Evolutionary conservation across 1,140 invertebrate genomes (phyloP), one percentile per base, ranked within the genome.

Genomic region (Gryllus bimaculatus): DNA sequence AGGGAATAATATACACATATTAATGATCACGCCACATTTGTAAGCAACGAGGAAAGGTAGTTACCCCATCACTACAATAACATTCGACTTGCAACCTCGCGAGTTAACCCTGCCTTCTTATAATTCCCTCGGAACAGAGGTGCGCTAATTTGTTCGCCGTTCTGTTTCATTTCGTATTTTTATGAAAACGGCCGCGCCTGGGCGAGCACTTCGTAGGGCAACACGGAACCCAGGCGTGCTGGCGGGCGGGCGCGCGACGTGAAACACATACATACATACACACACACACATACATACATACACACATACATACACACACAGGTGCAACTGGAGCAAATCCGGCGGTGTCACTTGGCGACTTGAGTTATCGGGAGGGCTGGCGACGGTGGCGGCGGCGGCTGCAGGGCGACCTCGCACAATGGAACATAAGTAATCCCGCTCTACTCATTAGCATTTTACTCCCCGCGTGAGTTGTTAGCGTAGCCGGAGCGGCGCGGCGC

Each of bases 401-500:
- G 54, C 18, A 18, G 54, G 54, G 54, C 54, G 54, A 66, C 10
- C 10, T 66, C 18, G 54, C 10, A 66, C 54, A 66, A 66, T 66
- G 54, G 54, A 66, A 66, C 54, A 66, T 66, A 66, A 66, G 54
- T 66, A 66, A 66, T 66, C 54, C 54, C 18, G 54, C 54, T 66
- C 54, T 66, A 66, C 54, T 66, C 54, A 66, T 66, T 66, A 66
- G 54, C 54, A 66, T 66, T n/a, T 66, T 18, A 18, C 54, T 66
- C 54, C 18, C 54, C 10, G 10, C 54, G 18, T 66, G 54, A 66
- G 54, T 66, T 66, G 54, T 66, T 66, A 66, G 54, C 7, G 54
- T 39, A 39, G 26, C 26, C 26, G 26, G 26, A 1, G 26, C 26
- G 26, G 26, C 26, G 26, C 26, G 26, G 26, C 26, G 54, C 18